Base-by-base conservation (phyloP, 1,140 invertebrate genomes). In the Chelonus insularis region DNA sequence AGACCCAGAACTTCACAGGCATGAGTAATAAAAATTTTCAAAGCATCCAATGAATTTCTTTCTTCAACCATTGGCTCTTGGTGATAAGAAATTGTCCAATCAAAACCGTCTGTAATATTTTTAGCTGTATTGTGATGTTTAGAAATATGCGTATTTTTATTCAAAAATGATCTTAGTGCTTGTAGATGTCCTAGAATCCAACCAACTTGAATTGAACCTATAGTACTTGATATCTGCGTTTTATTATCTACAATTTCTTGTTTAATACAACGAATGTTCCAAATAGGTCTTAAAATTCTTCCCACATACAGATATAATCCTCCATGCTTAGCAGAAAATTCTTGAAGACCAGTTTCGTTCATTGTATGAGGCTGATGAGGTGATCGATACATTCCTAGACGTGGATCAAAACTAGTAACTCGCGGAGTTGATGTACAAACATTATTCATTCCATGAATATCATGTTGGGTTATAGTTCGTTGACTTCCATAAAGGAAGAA, bases 241-340 rank as follows among this genome's bases (percentile, higher is more conserved):
- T 87, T 89, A 54, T 84, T 85, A 68, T 85, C 83, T 18, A 83
- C 75, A 3, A 79, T 82, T 57, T 78, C 84, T 66, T 85, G 87
- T n/a, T 87, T 84, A 3, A 91, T 87, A 66, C 90, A 90, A 64
- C 86, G 85, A 57, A 87, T 74, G 68, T 87, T 87, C 93, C 93
- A 95, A 57, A 95, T 84, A 0, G 91, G 89, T 57, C 92, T 82
- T 4, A 98, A 75, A 66, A 98, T 91, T 63, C 95, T 86, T 20
- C 91, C 88, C 6, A 97, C 86, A 72, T 94, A 96, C 2, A 97
- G 83, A 80, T 97, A 98, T 0, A 99, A 82, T 1, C 94, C 95
- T 75, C 96, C 94, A 72, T 98, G 95, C 79, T 96, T 96, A 2
- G 91, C 86, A 1, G 93, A 95, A 73, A 88, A 93, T 41, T 86